Conservation (phyloP, 2,888 invertebrate genomes). For the Chironomus tentans region DNA sequence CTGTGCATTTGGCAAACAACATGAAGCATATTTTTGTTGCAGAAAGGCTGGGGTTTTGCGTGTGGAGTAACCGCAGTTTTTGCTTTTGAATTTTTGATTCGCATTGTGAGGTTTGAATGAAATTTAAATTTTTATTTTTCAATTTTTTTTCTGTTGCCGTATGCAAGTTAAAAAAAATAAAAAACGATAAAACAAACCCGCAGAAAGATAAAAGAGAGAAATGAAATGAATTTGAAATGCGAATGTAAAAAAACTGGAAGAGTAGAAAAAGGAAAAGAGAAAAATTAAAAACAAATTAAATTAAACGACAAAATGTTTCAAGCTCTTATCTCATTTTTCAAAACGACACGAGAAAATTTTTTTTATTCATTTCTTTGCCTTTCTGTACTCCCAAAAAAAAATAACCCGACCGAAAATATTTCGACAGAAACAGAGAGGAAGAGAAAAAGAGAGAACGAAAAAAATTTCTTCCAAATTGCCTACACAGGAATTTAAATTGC, state of each 20-base stretch:
- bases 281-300: slow-evolving; percentile 12
- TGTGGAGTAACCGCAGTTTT: neutral
- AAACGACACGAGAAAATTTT: neutral
- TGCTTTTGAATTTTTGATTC: slow-evolving; percentile 8
- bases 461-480: slow-evolving; percentile 1
- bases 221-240: neutral
- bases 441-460: neutral
- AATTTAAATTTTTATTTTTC: neutral
- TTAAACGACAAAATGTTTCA: slow-evolving; percentile 8
- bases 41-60: neutral
- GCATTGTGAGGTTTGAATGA: slow-evolving; percentile 8
- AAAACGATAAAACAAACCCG: neutral
- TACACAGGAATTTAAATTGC: slow-evolving; percentile 12
- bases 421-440: neutral
- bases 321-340: slow-evolving; percentile 12
- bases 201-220: neutral
- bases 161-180: neutral
- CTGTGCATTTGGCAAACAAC: neutral
- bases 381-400: neutral
- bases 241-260: neutral
- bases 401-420: neutral
- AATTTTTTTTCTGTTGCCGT: neutral
- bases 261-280: neutral
- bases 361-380: neutral
- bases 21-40: neutral